Evolutionary conservation across 2,113 vertebrate genomes (phyloP), one percentile per base, ranked within the genome.

Genomic region (Nyctereutes procyonoides): DNA sequence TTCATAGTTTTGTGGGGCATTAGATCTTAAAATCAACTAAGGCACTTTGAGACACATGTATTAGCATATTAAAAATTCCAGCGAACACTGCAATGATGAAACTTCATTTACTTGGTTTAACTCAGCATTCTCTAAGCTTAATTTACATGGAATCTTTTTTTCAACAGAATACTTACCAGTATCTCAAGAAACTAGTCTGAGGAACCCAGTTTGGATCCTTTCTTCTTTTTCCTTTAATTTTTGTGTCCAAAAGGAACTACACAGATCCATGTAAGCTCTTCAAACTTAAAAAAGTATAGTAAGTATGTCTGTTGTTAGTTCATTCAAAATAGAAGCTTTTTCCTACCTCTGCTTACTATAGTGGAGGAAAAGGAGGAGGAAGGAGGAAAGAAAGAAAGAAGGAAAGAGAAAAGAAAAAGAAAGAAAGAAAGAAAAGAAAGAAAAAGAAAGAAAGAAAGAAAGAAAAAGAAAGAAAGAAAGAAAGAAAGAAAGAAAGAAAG

Each of bases 1-100:
- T 35, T 77, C 43, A 65, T 81, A 15, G 73, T 79, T 96, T 95
- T 93, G n/a, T 81, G 51, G 86, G 38, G 58, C 67, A 92, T 53
- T 80, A 80, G 88, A 67, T 32, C 7, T 24, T 96, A 12, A 79
- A 86, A 96, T 69, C 19, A 92, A 84, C 51, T 55, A 77, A 88
- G 15, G 15, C n/a, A 80, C 26, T 77, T 83, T 79, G 16, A 43
- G 51, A 88, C 53, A 73, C n/a, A 53, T 28, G 67, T 38, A 74
- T 28, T 88, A 55, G 58, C 14, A 76, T 82, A 83, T 69, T 87
- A 96, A 87, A 88, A 93, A 88, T 84, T n/a, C 38, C 56, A 91
- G 53, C 32, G n/a, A 90, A 58, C 12, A 32, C 69, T 84, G 56
- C 38, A 76, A 74, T 38, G 43, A 65, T 30, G 19, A 88, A 96